Percentiles rank a stretch among this genome's conserved stretches.
Evolutionary conservation across 2,113 vertebrate genomes (phyloP).

Genomic region (Cercopithecus mona): DNA sequence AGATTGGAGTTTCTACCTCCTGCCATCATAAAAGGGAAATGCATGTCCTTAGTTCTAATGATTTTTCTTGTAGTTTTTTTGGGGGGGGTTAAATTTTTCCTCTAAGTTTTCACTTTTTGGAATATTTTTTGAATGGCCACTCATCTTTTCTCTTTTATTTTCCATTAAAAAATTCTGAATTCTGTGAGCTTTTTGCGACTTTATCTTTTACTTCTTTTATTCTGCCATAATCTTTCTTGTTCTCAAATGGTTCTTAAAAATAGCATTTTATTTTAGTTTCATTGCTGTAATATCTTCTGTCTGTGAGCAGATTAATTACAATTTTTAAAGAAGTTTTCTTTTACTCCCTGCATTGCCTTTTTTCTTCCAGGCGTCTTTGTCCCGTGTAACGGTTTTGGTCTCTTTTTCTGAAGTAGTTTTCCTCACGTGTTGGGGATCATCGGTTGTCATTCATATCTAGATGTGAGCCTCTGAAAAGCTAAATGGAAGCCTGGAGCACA

Average conservation of each 20-base stretch:
- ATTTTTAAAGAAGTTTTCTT: not conserved
- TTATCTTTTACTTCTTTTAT: not conserved
- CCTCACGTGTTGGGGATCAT: not conserved
- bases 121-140: not conserved
- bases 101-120: not conserved
- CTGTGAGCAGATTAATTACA: not conserved
- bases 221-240: not conserved
- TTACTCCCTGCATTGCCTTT: not conserved
- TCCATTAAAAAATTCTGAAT: constrained; percentile 23
- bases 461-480: not conserved
- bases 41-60: not conserved
- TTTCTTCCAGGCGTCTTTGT: not conserved
- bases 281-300: not conserved
- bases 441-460: not conserved
- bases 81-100: not conserved
- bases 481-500: fast-evolving
- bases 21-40: constrained; percentile 7
- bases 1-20: not conserved
- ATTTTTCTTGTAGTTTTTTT: not conserved
- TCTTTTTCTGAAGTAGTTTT: not conserved
- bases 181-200: not conserved
- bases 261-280: constrained; percentile 22
- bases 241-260: constrained; percentile 33
- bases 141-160: constrained; percentile 32
- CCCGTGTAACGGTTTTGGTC: not conserved